Conservation (phyloP, 2,888 invertebrate genomes). For the Zaprionus obscuricornis region DNA sequence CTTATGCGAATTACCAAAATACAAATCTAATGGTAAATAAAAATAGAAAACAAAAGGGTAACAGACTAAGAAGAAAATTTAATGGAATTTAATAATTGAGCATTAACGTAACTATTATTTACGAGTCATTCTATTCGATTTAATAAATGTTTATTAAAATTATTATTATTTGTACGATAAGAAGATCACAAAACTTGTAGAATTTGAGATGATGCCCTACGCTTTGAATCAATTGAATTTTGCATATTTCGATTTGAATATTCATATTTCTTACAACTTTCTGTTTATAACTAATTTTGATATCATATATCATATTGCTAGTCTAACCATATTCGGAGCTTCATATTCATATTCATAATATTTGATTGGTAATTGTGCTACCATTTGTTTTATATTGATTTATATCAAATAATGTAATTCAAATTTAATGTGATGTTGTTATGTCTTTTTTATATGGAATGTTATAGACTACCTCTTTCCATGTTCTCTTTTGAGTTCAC, state of each 20-base stretch:
- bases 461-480: constrained; percentile 95
- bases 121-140: constrained; percentile 25
- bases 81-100: constrained; percentile 39
- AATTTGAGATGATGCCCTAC: too few relatives aligned
- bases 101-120: constrained; percentile 38
- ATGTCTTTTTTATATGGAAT: constrained; percentile 51
- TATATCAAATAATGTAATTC: constrained; percentile 20
- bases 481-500: constrained; percentile 99
- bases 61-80: constrained; percentile 68
- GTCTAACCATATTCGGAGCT: too few relatives aligned
- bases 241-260: too few relatives aligned
- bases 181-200: too few relatives aligned
- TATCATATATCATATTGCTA: too few relatives aligned
- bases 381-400: constrained; percentile 37
- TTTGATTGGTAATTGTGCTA: constrained; percentile 53
- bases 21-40: constrained; percentile 52
- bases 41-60: constrained; percentile 64
- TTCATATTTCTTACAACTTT: too few relatives aligned
- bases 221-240: too few relatives aligned
- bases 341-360: constrained; percentile 31
- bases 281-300: too few relatives aligned
- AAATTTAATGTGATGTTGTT: constrained; percentile 44
- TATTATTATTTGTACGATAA: constrained; percentile 20
- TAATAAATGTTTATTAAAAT: constrained; percentile 13
- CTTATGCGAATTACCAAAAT: constrained; percentile 52